phyloP scores from a whole-genome alignment of 2,888 invertebrate species.

The Melieria omissa region DNA sequence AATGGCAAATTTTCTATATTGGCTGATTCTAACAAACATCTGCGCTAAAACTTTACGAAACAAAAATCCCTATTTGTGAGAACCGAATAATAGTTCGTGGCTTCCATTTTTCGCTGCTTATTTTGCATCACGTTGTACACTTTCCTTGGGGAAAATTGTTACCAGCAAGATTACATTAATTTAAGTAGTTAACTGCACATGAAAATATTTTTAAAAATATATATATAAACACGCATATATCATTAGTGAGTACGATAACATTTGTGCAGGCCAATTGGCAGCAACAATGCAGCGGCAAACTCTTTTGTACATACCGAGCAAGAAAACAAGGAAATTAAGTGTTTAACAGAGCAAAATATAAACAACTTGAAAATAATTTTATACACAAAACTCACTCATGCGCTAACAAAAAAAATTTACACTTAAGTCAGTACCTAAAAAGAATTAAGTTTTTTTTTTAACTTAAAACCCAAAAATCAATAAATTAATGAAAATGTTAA shows the following conservation, averaged over 20 bases:
- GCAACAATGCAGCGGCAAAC: no score
- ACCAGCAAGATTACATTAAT: not conserved
- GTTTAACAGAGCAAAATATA: slow-evolving; percentile 14
- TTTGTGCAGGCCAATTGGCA: no score
- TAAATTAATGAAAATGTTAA: not conserved
- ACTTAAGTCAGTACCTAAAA: slow-evolving; percentile 36
- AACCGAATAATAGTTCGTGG: no score
- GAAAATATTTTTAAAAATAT: not conserved
- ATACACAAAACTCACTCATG: slow-evolving; percentile 30
- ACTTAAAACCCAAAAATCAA: slow-evolving; percentile 9
- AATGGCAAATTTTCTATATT: no score
- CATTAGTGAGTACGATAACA: no score
- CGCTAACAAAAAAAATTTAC: slow-evolving; percentile 31
- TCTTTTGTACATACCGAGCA: no score
- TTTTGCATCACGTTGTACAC: not conserved
- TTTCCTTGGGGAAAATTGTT: not conserved
- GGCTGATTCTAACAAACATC: no score
- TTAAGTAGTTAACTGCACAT: slow-evolving; percentile 31
- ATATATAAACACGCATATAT: not conserved
- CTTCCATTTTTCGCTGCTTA: not conserved
- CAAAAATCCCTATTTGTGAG: no score
- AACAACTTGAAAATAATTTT: slow-evolving; percentile 24
- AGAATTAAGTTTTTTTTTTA: slow-evolving; percentile 24
- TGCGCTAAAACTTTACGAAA: no score
- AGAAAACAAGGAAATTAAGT: slow-evolving; percentile 25